Conservation (phyloP, 2,888 invertebrate genomes). For the Pristionchus arcanus region DNA sequence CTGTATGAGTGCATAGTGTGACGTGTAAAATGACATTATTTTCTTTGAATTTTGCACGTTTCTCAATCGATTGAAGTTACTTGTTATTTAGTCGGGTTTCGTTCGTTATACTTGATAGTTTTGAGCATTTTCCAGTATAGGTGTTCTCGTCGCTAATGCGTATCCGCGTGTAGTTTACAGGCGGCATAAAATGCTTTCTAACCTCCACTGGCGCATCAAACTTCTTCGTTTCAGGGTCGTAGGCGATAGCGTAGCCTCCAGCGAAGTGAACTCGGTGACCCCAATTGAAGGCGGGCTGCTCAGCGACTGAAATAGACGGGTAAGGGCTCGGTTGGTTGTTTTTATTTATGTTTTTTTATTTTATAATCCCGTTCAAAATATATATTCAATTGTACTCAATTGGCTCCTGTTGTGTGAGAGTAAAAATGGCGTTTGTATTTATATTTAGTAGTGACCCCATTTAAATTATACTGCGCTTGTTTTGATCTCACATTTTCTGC, state of each 20-base stretch:
- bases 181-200: not conserved
- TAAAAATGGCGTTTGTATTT: too few species aligned
- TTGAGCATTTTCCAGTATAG: not conserved
- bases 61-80: not conserved
- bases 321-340: not conserved
- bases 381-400: not conserved
- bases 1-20: not conserved
- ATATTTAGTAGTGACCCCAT: not conserved
- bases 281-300: slow-evolving; percentile 62
- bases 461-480: not conserved
- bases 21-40: not conserved
- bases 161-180: not conserved
- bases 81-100: not conserved
- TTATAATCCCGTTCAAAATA: too few species aligned
- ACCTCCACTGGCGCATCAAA: slow-evolving; percentile 62
- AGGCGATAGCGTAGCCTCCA: slow-evolving; percentile 65
- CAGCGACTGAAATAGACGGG: slow-evolving; percentile 56
- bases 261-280: slow-evolving; percentile 63
- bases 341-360: not conserved
- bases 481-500: slow-evolving; percentile 56
- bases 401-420: not conserved
- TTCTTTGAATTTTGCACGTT: not conserved
- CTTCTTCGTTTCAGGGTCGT: slow-evolving; percentile 58
- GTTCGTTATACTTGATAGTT: not conserved
- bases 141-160: not conserved